Percentiles rank a stretch among this genome's conserved stretches.
Conservation (phyloP, 2,113 vertebrate species). For the Kobus ellipsiprymnus region DNA sequence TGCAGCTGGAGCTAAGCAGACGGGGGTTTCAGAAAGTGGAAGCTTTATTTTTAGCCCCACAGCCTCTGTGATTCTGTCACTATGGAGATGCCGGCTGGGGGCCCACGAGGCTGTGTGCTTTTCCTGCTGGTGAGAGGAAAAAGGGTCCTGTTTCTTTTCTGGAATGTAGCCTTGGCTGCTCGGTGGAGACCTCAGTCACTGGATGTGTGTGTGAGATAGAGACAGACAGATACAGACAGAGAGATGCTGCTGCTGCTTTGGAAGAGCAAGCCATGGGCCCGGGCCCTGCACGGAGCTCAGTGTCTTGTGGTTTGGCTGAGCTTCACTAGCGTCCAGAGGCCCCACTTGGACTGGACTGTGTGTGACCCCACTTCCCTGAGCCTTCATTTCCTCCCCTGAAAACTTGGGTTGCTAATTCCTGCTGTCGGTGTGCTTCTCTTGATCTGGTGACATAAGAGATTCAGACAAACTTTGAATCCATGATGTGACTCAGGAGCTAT, state of each 20-base stretch:
- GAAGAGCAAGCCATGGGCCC: neutral
- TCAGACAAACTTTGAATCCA: too few species aligned
- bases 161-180: neutral
- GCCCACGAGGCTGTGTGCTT: neutral
- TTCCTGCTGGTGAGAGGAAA: neutral
- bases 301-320: neutral
- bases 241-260: neutral
- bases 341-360: neutral
- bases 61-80: conserved; percentile 29
- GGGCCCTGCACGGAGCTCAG: accelerated
- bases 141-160: neutral
- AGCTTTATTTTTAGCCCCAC: conserved; percentile 48
- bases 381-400: neutral
- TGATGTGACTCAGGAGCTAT: neutral
- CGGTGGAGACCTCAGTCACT: neutral
- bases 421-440: neutral
- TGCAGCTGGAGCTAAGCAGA: neutral
- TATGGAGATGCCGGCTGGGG: conserved; percentile 33
- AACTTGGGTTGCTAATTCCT: neutral
- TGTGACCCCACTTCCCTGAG: neutral
- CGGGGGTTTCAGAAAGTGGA: neutral
- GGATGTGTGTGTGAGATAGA: neutral
- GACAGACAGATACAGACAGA: neutral
- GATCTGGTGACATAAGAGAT: neutral
- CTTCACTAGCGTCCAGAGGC: neutral